Base-by-base conservation (phyloP, 2,888 invertebrate genomes). In the Agrochola litura region DNA sequence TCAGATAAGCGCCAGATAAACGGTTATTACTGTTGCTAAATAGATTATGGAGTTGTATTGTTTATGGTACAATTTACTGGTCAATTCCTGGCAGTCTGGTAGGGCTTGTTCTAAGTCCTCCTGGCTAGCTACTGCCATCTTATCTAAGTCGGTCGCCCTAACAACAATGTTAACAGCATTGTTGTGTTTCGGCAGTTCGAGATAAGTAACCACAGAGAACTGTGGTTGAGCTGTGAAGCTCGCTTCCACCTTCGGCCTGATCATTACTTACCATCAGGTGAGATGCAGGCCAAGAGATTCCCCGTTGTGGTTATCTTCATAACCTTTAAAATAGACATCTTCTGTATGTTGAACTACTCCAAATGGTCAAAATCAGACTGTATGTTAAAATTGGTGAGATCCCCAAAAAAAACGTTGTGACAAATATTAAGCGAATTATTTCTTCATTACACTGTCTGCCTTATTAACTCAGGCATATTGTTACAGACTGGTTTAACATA, bases 1-100 rank as follows among this genome's bases (percentile, higher is more conserved):
- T 82, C 37, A 68, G 30, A 76, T 69, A 73, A 78, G 77, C 87
- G 81, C 77, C 81, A 74, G 81, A 77, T 85, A 77, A 80, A 78
- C 63, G 60, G 70, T 49, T 61, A 52, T 64, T 79, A 72, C 2
- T 25, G 65, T 70, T 72, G 68, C 68, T 63, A 77, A 77, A 80
- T 54, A 49, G 30, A 60, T 77, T 71, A 73, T 77, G 46, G 71
- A 71, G 61, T 58, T 41, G n/a, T 58, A 72, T 75, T 84, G 67
- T 76, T 61, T 74, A 14, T 67, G 19, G 12, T 43, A 41, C 9
- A 2, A 30, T 60, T 61, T 66, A 65, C 54, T n/a, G 6, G 8
- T 37, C 1, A 22, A 63, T 37, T 43, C 12, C 37, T 12, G 54
- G 6, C 8, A 37, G 14, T 19, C 16, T 63, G 46, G 14, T 5